Evolutionary conservation across 1,140 invertebrate species (phyloP), one percentile per base, ranked within the genome.

Genomic region (Drosophila obscura): DNA sequence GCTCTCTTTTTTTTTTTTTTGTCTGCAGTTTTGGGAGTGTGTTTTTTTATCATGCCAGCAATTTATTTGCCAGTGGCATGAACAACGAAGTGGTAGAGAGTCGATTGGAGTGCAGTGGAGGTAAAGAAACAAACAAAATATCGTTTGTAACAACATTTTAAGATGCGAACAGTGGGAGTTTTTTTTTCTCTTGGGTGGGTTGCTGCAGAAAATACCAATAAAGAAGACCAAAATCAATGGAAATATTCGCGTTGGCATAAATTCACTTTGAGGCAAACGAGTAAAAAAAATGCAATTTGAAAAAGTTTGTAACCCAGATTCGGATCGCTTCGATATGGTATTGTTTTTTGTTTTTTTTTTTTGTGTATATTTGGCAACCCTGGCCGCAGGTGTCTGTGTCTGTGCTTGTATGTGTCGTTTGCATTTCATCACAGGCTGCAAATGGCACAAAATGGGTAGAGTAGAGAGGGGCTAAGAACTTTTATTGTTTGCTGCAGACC

Each of bases 211-310:
- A 85, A 62, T 62, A 58, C 62, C 78, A 75, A 87, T 85, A 87
- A 85, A 82, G 78, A 78, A 81, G 61, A 75, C 78, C 65, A 75
- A 87, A 85, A 85, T 87, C 82, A 87, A 84, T 84, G 82, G 73
- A 85, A 84, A 85, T 74, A 84, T 85, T 85, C 78, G 74, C 78
- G 59, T 53, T 85, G 82, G 82, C 82, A 85, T 87, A 85, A 87
- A 85, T 82, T 85, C 75, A 66, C 69, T 85, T 85, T 52, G 53
- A 57, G 53, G 6, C 16, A 48, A 28, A 24, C 8, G 39, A 24
- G 19, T 55, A 77, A 63, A 62, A 62, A 52, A 66, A 73, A 31
- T 68, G 52, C 45, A 52, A 56, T 67, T 55, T 35, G 55, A 60
- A 67, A 44, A 85, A 81, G 74, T 82, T 82, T 78, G 82, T 85